A percentile compares a stretch with the other conserved stretches of the same genome.
These are phyloP conservation scores for Rhombomys opimus DNA, from an alignment of 2,113 vertebrate species.

Conservation along the genomic window DNA sequence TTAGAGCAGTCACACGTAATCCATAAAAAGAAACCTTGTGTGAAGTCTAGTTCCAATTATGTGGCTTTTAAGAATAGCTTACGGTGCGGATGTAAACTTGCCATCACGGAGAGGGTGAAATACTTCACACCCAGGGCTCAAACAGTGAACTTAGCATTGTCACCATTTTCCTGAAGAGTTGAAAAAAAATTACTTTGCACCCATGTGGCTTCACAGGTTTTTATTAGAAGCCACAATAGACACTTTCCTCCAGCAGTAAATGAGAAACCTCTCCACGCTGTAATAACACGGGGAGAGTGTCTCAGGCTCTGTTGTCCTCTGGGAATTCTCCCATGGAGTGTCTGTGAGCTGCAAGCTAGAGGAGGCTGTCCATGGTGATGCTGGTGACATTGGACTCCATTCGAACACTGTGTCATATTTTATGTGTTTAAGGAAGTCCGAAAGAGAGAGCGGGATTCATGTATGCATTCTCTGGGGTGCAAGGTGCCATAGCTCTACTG, in stretches of 20 bases:
- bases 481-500: background rate
- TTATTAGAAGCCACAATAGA: conserved; percentile 69
- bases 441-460: conserved; percentile 16
- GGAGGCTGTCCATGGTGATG: background rate
- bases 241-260: conserved; percentile 64
- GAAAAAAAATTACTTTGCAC: conserved; percentile 53
- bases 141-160: conserved; percentile 75
- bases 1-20: background rate
- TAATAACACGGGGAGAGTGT: conserved; percentile 21
- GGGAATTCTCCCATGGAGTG: conserved; percentile 17
- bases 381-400: background rate
- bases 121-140: conserved; percentile 68
- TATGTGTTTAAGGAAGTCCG: background rate
- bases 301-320: background rate
- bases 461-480: background rate
- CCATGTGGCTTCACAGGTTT: conserved; percentile 75
- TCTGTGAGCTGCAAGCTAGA: background rate
- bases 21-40: background rate
- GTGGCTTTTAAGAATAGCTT: background rate
- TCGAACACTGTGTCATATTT: background rate
- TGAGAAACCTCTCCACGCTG: conserved; percentile 58
- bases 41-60: conserved; percentile 63
- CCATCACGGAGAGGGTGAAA: conserved; percentile 71
- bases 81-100: conserved; percentile 67
- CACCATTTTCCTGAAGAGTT: conserved; percentile 60